Percentiles rank a stretch among this genome's conserved stretches.
Evolutionary conservation across 2,797 vertebrate genomes (phyloP).

Genomic region (Mormyrus hasselquistii): DNA sequence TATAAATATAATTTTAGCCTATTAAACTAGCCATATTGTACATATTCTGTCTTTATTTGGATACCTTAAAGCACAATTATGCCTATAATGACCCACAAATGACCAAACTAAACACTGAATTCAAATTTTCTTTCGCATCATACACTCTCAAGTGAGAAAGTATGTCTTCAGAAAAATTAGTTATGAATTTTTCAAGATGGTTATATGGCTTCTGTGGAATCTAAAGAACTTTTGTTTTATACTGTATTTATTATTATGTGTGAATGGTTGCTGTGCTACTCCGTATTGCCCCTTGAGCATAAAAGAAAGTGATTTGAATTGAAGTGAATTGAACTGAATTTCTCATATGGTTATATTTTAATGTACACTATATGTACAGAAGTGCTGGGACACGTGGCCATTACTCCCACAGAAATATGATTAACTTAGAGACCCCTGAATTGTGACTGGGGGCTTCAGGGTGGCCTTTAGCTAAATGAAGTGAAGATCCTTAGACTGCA

Average conservation of each 20-base stretch:
- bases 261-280: background rate
- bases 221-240: background rate
- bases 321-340: background rate
- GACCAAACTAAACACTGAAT: background rate
- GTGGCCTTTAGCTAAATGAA: background rate
- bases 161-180: background rate
- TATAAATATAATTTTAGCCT: background rate
- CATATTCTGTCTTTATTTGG: background rate
- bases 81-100: background rate
- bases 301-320: background rate
- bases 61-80: background rate
- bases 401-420: background rate
- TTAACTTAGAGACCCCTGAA: background rate
- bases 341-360: background rate
- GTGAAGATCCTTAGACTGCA: background rate
- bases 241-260: background rate
- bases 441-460: background rate
- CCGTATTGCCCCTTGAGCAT: background rate
- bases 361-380: background rate
- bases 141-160: background rate
- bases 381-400: background rate
- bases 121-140: background rate
- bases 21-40: background rate
- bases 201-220: background rate
- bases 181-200: background rate